Evolutionary conservation across 2,797 vertebrate genomes (phyloP).

Genomic region (Diceros bicornis): DNA sequence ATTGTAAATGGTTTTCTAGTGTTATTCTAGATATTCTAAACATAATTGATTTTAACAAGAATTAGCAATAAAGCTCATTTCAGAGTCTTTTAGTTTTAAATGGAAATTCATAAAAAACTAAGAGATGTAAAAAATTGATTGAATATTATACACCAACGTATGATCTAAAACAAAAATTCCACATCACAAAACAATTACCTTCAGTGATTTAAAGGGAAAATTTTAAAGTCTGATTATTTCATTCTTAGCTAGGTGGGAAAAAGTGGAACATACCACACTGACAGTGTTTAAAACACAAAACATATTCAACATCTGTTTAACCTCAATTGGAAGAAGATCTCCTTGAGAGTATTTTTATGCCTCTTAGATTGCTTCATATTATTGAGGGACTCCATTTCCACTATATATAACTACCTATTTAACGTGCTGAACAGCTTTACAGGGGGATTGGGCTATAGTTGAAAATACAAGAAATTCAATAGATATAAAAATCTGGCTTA

Average conservation of each 20-base stretch:
- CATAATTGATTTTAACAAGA: slow-evolving; percentile 75
- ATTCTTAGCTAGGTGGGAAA: slow-evolving; percentile 23
- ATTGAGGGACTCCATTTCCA: slow-evolving; percentile 47
- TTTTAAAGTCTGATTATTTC: slow-evolving; percentile 68
- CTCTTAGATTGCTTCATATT: slow-evolving; percentile 74
- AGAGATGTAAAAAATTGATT: slow-evolving; percentile 63
- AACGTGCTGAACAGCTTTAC: slow-evolving; percentile 61
- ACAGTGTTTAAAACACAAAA: slow-evolving; percentile 74
- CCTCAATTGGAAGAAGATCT: slow-evolving; percentile 25
- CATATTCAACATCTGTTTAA: slow-evolving; percentile 70
- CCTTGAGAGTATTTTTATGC: slow-evolving; percentile 62
- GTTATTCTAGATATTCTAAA: slow-evolving; percentile 60
- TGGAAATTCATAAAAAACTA: slow-evolving; percentile 69
- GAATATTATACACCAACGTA: slow-evolving; percentile 53
- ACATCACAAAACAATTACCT: slow-evolving; percentile 69
- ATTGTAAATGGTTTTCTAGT: slow-evolving; percentile 57
- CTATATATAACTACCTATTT: slow-evolving; percentile 68
- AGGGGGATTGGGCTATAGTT: background rate
- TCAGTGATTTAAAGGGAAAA: slow-evolving; percentile 61
- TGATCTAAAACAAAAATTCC: slow-evolving; percentile 74
- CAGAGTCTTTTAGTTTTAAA: slow-evolving; percentile 68
- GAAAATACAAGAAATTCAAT: slow-evolving; percentile 73
- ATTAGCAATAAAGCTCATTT: slow-evolving; percentile 68
- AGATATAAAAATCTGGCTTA: slow-evolving; percentile 73
- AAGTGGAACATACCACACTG: slow-evolving; percentile 24